Conservation (phyloP, 1,140 invertebrate genomes). For the Caenorhabditis briggsae region DNA sequence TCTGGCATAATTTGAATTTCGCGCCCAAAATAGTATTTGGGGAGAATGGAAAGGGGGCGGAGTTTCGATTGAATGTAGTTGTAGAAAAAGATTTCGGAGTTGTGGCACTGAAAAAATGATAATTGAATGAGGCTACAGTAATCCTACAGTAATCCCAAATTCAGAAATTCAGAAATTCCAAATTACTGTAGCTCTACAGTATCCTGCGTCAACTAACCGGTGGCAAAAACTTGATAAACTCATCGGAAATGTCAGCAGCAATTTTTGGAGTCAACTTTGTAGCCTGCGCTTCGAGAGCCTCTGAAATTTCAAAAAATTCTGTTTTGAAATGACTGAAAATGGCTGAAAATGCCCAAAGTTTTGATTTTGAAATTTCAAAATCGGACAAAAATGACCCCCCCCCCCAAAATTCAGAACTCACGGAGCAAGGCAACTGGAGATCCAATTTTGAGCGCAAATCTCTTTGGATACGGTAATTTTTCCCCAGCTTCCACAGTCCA, state of each 20-base stretch:
- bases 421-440: constrained; percentile 18
- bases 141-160: not conserved
- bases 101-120: constrained; percentile 40
- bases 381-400: no score
- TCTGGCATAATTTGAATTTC: not conserved
- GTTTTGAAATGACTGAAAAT: not conserved
- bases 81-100: constrained; percentile 45
- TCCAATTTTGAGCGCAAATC: constrained; percentile 40
- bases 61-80: not conserved
- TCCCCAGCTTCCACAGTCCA: not conserved
- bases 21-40: constrained; percentile 28
- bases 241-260: not conserved
- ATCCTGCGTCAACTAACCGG: not conserved
- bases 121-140: not conserved
- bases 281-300: constrained; percentile 13
- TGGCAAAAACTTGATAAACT: constrained; percentile 40
- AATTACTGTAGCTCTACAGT: no score
- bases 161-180: no score
- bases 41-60: not conserved
- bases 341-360: no score
- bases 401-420: no score
- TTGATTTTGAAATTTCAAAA: no score
- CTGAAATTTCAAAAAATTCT: not conserved
- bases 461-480: not conserved
- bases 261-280: not conserved